Percentiles rank a stretch among this genome's conserved stretches.
Evolutionary conservation across 1,140 invertebrate genomes (phyloP).

Genomic region (Drosophila serrata): DNA sequence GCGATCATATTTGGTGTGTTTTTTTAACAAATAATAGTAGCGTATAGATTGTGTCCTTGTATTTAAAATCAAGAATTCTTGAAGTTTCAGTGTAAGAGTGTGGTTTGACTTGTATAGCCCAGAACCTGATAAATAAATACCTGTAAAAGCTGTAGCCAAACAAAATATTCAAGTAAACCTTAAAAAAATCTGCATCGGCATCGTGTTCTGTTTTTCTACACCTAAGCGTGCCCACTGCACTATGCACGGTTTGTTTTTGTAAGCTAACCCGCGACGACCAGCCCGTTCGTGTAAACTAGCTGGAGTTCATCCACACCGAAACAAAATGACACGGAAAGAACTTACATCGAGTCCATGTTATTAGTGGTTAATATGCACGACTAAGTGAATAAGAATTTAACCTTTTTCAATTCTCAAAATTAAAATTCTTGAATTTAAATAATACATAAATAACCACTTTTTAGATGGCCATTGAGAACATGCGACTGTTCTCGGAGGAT

Average conservation of each 20-base stretch:
- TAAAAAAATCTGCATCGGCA: neutral
- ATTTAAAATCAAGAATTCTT: neutral
- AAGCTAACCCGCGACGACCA: neutral
- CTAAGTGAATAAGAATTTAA: neutral
- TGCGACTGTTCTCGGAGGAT: conserved; percentile 69
- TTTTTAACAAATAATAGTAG: neutral
- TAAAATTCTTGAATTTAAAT: neutral
- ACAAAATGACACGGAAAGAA: neutral
- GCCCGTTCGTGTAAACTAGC: neutral
- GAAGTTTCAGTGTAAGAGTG: neutral
- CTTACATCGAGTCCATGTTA: neutral
- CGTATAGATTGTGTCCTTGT: conserved; percentile 1
- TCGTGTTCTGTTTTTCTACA: neutral
- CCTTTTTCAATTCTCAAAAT: neutral
- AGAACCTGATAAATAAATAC: neutral
- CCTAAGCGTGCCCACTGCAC: neutral
- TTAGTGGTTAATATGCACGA: neutral
- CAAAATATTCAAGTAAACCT: neutral
- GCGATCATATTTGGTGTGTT: conserved; percentile 68
- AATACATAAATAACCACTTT: neutral
- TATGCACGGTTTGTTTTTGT: neutral
- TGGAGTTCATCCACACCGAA: neutral
- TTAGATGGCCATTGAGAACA: conserved; percentile 77
- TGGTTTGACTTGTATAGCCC: neutral
- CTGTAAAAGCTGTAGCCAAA: neutral